phyloP scores from a whole-genome alignment of 2,888 invertebrate species.

The Lycia hirtaria region DNA sequence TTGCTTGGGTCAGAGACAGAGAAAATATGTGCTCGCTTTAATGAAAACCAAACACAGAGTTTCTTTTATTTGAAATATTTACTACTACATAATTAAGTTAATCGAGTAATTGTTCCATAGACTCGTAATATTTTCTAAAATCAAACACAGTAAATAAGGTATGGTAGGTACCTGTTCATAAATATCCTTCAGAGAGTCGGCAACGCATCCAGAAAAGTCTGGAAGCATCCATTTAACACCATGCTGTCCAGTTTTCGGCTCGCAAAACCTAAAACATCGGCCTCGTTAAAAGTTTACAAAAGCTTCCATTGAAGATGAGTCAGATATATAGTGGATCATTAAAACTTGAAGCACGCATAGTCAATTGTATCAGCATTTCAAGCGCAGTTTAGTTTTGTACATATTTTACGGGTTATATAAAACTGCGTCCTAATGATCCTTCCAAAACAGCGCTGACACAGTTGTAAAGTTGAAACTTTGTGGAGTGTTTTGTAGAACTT shows the following conservation, averaged over 20 bases:
- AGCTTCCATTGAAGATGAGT: not conserved
- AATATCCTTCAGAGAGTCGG: slow-evolving; percentile 86
- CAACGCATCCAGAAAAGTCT: slow-evolving; percentile 90
- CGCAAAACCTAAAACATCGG: slow-evolving; percentile 70
- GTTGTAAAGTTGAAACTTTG: slow-evolving; percentile 1
- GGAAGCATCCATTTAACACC: slow-evolving; percentile 91
- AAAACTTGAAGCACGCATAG: slow-evolving; percentile 11
- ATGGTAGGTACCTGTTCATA: slow-evolving; percentile 85
- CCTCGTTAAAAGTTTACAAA: slow-evolving; percentile 18
- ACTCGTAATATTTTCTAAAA: no score
- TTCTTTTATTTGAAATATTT: no score
- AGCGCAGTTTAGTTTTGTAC: not conserved
- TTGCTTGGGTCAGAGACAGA: no score
- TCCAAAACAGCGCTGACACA: not conserved
- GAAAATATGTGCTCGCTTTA: no score
- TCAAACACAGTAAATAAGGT: no score
- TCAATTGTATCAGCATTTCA: not conserved
- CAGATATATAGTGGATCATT: slow-evolving; percentile 11
- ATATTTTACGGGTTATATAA: not conserved
- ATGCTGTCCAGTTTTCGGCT: slow-evolving; percentile 78
- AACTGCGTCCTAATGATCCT: not conserved
- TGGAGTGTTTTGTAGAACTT: not conserved
- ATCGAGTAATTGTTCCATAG: no score
- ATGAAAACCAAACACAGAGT: no score
- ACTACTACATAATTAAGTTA: no score